A percentile compares a stretch with the other conserved stretches of the same genome.
Conservation (phyloP, 2,888 invertebrate genomes). For the Amaurobius ferox region DNA sequence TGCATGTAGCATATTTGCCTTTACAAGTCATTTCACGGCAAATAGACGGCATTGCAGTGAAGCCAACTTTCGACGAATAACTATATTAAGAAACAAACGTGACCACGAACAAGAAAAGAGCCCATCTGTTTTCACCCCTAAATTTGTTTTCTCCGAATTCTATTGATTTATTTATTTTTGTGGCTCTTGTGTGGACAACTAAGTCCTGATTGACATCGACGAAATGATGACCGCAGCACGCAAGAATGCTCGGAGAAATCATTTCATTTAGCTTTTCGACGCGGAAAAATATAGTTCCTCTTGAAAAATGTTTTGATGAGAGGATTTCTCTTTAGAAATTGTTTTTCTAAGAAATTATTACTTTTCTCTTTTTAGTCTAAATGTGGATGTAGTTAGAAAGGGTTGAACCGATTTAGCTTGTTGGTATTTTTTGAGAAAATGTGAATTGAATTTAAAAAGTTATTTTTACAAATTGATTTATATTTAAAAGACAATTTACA, state of each 20-base stretch:
- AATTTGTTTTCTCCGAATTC: slow-evolving; percentile 25
- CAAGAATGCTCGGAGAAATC: slow-evolving; percentile 40
- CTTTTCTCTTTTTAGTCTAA: neutral
- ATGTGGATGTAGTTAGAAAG: no score
- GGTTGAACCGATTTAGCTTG: no score
- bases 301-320: neutral
- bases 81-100: slow-evolving; percentile 11
- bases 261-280: slow-evolving; percentile 37
- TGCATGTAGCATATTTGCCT: no score
- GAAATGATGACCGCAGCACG: slow-evolving; percentile 45
- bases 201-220: slow-evolving; percentile 40
- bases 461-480: no score
- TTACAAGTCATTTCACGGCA: no score
- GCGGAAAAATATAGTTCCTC: slow-evolving; percentile 2
- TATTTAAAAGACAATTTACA: no score
- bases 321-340: neutral
- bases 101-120: slow-evolving; percentile 3
- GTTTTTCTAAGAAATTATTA: neutral
- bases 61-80: no score
- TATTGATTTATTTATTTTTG: slow-evolving; percentile 2
- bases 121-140: slow-evolving; percentile 39
- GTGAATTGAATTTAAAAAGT: no score
- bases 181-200: neutral
- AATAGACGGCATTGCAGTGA: no score
- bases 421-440: no score